Base-by-base conservation (phyloP, 37 sponge, comb jelly and placozoan genomes). In the Amphimedon queenslandica region DNA sequence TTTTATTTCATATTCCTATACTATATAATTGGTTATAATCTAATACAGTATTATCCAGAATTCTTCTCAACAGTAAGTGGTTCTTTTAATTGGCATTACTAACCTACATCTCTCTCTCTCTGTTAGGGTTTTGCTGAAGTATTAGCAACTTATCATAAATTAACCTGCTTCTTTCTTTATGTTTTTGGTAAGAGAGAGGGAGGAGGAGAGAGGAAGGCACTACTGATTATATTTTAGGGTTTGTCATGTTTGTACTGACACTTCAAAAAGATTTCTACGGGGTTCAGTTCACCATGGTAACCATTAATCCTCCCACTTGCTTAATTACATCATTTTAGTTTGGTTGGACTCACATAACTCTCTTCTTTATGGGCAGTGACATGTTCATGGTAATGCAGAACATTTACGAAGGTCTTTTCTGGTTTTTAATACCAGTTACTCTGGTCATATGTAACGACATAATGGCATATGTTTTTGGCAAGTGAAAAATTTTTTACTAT, bases 391-490 rank as follows among this genome's bases (percentile, higher is more conserved):
- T 88, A 42, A 78, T 94, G 4, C 98, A 97, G 80, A 91, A 91
- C 75, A 64, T 84, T 24, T 93, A 91, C 76, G 84, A 80, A 36
- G 85, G 85, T 3, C 64, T 91, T 31, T 89, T 81, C 82, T 97
- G 98, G 98, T 88, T 94, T 73, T 76, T 97, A 6, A 75, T 91
- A 33, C 94, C 98, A n/a, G 84, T 94, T 37, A 80, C 86, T 55
- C 72, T 94, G 87, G 98, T 97, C 37, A 82, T 97, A 37, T 94
- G 98, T 74, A 97, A 97, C 73, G 98, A 97, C 84, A 93, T 97
- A 58, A 86, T 88, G 87, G 98, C 98, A 36, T 97, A 97, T 56
- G 60, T 97, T 42, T 97, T 85, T 77, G 98, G 90, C 84, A 70
- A 75, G 71, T 72, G 21, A 61, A 33, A 47, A 13, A n/a, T n/a